A percentile compares a stretch with the other conserved stretches of the same genome.
phyloP scores from a whole-genome alignment of 2,113 vertebrate genomes.

The Hemicordylus capensis region DNA sequence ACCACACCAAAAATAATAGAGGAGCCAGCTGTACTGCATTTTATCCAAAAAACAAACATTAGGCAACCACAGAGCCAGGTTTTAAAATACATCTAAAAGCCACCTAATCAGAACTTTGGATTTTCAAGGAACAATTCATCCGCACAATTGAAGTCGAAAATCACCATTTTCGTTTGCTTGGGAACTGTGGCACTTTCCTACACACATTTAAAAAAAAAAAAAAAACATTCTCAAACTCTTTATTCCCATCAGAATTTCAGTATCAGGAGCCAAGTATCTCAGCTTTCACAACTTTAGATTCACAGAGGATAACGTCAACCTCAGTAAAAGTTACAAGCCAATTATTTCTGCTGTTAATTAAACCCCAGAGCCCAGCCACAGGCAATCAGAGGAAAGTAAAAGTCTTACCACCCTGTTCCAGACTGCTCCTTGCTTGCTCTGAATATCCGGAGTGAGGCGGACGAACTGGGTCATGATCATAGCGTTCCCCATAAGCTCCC shows the following conservation, averaged over 20 bases:
- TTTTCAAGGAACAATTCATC: no score
- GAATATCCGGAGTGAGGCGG: constrained; percentile 92
- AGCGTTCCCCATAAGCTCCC: constrained; percentile 92
- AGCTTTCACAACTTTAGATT: neutral
- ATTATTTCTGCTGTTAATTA: neutral
- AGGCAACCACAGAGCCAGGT: neutral
- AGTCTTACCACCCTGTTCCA: constrained; percentile 92
- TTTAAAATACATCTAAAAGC: neutral
- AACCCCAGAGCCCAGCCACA: neutral
- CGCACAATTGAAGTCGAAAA: no score
- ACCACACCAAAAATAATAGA: neutral
- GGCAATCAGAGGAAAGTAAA: neutral
- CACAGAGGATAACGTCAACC: neutral
- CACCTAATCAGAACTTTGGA: no score
- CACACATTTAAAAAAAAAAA: no score
- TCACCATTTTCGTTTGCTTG: no score
- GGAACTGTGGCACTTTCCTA: neutral
- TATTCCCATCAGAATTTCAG: neutral
- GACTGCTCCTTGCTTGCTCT: constrained; percentile 93
- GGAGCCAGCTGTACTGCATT: no score
- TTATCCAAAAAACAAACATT: neutral
- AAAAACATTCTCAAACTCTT: neutral
- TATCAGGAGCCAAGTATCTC: neutral
- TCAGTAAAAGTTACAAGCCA: neutral
- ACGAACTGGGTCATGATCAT: constrained; percentile 94